Base-by-base conservation (phyloP, 2,797 vertebrate genomes). In the Tokudaia tokunoshimensis region DNA sequence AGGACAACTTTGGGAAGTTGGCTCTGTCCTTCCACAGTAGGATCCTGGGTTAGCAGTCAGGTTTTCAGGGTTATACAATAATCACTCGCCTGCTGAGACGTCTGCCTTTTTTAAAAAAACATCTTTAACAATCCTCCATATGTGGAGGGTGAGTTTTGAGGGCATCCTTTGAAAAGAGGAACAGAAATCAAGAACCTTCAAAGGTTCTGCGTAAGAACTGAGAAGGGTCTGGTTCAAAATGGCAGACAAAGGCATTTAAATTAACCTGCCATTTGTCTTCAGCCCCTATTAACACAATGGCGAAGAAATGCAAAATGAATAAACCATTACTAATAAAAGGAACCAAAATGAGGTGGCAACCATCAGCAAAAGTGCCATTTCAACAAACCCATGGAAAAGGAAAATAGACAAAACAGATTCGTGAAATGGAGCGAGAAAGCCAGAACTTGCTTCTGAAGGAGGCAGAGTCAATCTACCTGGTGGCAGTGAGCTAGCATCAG, bases 181-280 rank as follows among this genome's bases (percentile, higher is more conserved):
- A 74, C 1, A 85, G 70, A 80, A 44, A 41, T 52, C 85, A 55
- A 91, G 76, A 85, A n/a, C 85, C 86, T 83, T 14, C 13, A 59
- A 41, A 44, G 63, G 6, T 55, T 92, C 47, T 92, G 44, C 34
- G 3, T 63, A 63, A 94, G 74, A 87, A 91, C 29, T 31, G 41
- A 67, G 34, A 86, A 85, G n/a, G 31, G 74, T 97, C 89, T 83
- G 57, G 88, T 83, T 86, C 61, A 76, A 94, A 91, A 93, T 84
- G 57, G 81, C 59, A 93, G 83, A 41, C 15, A 1, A n/a, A 72
- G 91, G 57, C 82, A 83, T 34, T 24, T 50, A 63, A 92, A 74
- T 94, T 84, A 92, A 72, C 79, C 61, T 89, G n/a, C 31, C 14
- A 6, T 87, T 85, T 89, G 88, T 81, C 76, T 34, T 2, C 63